A percentile compares a stretch with the other conserved stretches of the same genome.
Conservation (phyloP, 2,888 invertebrate species). For the Hemithea aestivaria region DNA sequence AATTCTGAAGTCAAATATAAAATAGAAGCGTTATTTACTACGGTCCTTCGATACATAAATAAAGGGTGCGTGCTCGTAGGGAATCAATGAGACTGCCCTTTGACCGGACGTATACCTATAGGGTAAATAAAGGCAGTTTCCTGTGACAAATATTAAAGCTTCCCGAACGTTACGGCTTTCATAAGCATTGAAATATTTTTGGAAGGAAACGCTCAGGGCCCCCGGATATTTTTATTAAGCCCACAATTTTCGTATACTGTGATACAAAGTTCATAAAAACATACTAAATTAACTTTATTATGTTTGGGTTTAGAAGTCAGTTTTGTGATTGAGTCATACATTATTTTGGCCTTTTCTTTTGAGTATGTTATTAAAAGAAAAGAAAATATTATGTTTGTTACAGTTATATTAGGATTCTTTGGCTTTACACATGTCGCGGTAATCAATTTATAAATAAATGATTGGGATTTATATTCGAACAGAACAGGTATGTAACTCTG, state of each 20-base stretch:
- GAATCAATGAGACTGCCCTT: conserved; percentile 59
- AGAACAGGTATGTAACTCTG: too few relatives aligned
- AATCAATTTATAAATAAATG: too few relatives aligned
- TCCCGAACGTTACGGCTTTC: conserved; percentile 28
- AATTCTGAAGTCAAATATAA: conserved; percentile 39
- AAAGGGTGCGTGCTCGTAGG: conserved; percentile 41
- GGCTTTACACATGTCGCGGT: too few relatives aligned
- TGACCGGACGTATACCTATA: conserved; percentile 56
- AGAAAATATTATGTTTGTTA: too few relatives aligned
- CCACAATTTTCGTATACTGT: conserved; percentile 12
- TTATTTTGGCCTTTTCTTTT: too few relatives aligned
- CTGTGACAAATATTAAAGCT: conserved; percentile 60
- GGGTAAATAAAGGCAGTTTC: conserved; percentile 63
- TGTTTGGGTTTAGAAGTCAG: too few relatives aligned
- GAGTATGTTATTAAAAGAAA: too few relatives aligned
- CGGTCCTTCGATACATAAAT: conserved; percentile 46
- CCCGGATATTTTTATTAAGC: conserved; percentile 16
- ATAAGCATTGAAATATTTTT: conserved; percentile 30
- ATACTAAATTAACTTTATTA: too few relatives aligned
- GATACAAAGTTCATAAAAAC: not conserved
- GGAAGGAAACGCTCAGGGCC: conserved; percentile 23
- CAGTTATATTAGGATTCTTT: too few relatives aligned
- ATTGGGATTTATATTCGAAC: too few relatives aligned
- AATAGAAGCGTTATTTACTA: conserved; percentile 54
- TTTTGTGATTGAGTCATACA: too few relatives aligned